Conservation (phyloP, 2,113 vertebrate species). For the Pao palembangensis region DNA sequence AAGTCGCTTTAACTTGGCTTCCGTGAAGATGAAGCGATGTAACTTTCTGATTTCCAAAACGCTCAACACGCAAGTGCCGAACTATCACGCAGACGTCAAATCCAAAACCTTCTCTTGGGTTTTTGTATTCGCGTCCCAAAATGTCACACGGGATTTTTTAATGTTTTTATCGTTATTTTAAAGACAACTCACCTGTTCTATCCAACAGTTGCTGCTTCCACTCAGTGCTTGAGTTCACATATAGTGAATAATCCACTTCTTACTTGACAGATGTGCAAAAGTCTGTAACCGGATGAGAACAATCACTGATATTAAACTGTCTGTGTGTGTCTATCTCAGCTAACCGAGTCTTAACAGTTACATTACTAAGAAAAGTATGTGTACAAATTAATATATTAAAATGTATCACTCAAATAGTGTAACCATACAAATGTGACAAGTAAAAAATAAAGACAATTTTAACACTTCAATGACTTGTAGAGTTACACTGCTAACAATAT, state of each 20-base stretch:
- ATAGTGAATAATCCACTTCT: not conserved
- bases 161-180: constrained; percentile 9
- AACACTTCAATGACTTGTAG: too few species aligned
- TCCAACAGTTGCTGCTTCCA: not conserved
- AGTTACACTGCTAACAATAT: too few species aligned
- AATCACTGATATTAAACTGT: not conserved
- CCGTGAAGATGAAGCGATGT: constrained; percentile 11
- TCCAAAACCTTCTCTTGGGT: not conserved
- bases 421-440: too few species aligned
- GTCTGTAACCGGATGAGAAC: too few species aligned
- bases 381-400: too few species aligned
- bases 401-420: too few species aligned
- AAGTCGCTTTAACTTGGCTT: constrained; percentile 21
- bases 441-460: too few species aligned
- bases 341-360: too few species aligned
- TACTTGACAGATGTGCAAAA: not conserved
- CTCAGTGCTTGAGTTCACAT: not conserved
- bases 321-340: not conserved
- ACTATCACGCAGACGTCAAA: constrained; percentile 4
- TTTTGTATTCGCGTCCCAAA: constrained; percentile 43
- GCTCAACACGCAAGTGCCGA: constrained; percentile 54
- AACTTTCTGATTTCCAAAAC: constrained; percentile 19
- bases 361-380: too few species aligned
- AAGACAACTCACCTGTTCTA: constrained; percentile 24
- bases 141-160: constrained; percentile 44